These are phyloP conservation scores for Gadopsis bispinosus DNA, from an alignment of 2,797 vertebrate species.

Conservation along the genomic window DNA sequence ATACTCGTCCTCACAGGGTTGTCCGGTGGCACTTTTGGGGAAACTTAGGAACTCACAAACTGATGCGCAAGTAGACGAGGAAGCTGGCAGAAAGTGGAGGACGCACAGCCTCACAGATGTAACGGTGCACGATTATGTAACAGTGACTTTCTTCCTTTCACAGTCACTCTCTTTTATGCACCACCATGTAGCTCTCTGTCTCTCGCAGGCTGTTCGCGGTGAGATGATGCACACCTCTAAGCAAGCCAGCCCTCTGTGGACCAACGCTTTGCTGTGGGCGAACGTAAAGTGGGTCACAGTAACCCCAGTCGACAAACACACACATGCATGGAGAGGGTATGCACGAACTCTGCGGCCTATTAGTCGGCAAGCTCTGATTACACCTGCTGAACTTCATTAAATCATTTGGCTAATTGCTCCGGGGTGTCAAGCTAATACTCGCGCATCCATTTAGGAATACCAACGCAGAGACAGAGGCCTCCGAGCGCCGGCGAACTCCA, in stretches of 20 bases:
- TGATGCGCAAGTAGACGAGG: constrained; percentile 6
- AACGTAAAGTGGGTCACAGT: constrained; percentile 45
- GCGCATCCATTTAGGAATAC: constrained; percentile 44
- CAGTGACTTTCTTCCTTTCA: constrained; percentile 10
- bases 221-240: constrained; percentile 35
- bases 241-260: constrained; percentile 28
- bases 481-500: constrained; percentile 9
- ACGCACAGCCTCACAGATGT: constrained; percentile 15
- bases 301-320: constrained; percentile 25
- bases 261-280: neutral
- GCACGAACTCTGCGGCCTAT: neutral
- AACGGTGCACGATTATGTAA: constrained; percentile 46
- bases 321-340: neutral
- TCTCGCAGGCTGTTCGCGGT: constrained; percentile 10
- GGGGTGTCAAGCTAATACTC: constrained; percentile 36
- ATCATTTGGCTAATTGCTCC: constrained; percentile 50
- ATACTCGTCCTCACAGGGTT: constrained; percentile 13
- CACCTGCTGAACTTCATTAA: constrained; percentile 34
- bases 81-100: constrained; percentile 5
- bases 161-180: constrained; percentile 26
- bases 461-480: constrained; percentile 21
- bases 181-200: constrained; percentile 20
- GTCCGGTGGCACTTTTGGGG: constrained; percentile 19
- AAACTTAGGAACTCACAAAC: constrained; percentile 25
- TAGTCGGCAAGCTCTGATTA: constrained; percentile 34